Base-by-base conservation (phyloP, 2,888 invertebrate species). In the Aleiodes leptofemur region DNA sequence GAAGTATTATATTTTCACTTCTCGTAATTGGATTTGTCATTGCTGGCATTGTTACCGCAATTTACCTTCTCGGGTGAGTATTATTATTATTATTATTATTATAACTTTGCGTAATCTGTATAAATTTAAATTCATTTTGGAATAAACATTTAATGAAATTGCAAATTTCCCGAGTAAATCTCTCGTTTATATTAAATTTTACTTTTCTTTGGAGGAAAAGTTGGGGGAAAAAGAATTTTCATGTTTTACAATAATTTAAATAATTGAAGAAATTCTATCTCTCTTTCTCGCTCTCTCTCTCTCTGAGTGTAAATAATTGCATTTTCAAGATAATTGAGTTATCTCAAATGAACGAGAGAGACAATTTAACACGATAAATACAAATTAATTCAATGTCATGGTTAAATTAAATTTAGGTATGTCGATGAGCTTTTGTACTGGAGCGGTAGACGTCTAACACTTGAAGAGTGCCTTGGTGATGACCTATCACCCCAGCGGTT, bases 341-440 rank as follows among this genome's bases (percentile, higher is more conserved):
- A 43, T 43, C 8, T 11, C 9, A 8, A 43, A 43, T 43, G 8
- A 43, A 43, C 9, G 4, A 11, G 11, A 34, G 34, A 34, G 5
- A 34, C 34, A 43, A 61, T 61, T 31, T 11, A 23, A 29, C 16
- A 6, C 13, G n/a, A 48, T 57, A 31, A 57, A 29, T 23, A 69
- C 23, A 23, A 5, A 55, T 55, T 55, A 64, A 64, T 64, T 43
- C 43, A 43, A 11, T 16, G 48, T n/a, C 43, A 64, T 48, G 51
- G 34, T n/a, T n/a, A 38, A 76, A 73, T 51, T 55, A 14, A 55
- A 31, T 76, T 2, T 87, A 94, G 94, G 86, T 96, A 96, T 92
- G 96, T 96, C 89, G 96, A 96, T 92, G 96, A 96, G 91, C 91
- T 96, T 83, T 91, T 96, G 80, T 96, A 96, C 90, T 96, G 96